These are phyloP conservation scores for Atherinosoma microstoma DNA, from an alignment of 2,797 vertebrate species.

Conservation along the genomic window DNA sequence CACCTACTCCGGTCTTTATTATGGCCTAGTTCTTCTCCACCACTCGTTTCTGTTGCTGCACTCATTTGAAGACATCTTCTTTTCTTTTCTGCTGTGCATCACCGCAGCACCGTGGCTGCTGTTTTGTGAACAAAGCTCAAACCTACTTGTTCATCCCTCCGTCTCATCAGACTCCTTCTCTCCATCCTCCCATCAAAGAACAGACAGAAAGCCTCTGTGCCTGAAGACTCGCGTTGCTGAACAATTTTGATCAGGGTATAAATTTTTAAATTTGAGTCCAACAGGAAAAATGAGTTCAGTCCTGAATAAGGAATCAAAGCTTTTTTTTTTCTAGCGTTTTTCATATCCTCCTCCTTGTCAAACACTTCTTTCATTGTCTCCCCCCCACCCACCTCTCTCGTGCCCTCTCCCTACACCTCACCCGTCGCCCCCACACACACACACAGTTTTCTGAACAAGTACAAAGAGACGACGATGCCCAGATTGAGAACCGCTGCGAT, in stretches of 20 bases:
- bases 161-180: conserved; percentile 42
- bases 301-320: conserved; percentile 68
- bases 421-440: conserved; percentile 35
- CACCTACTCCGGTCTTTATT: conserved; percentile 9
- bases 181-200: conserved; percentile 54
- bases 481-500: conserved; percentile 62
- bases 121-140: conserved; percentile 34
- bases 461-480: conserved; percentile 54
- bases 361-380: conserved; percentile 52
- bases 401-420: conserved; percentile 33
- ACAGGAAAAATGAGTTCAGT: conserved; percentile 58
- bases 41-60: not conserved
- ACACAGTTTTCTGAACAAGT: conserved; percentile 49
- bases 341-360: conserved; percentile 44
- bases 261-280: conserved; percentile 67
- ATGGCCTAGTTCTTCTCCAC: not conserved
- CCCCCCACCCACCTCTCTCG: not conserved
- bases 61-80: conserved; percentile 3
- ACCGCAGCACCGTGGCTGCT: conserved; percentile 1
- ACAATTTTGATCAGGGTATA: conserved; percentile 68
- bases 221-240: conserved; percentile 56
- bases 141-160: conserved; percentile 25
- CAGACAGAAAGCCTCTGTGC: conserved; percentile 36
- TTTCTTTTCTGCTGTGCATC: conserved; percentile 5
- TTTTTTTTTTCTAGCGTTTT: conserved; percentile 36